Evolutionary conservation across 2,113 vertebrate species (phyloP).

Genomic region (Glaucomys volans): DNA sequence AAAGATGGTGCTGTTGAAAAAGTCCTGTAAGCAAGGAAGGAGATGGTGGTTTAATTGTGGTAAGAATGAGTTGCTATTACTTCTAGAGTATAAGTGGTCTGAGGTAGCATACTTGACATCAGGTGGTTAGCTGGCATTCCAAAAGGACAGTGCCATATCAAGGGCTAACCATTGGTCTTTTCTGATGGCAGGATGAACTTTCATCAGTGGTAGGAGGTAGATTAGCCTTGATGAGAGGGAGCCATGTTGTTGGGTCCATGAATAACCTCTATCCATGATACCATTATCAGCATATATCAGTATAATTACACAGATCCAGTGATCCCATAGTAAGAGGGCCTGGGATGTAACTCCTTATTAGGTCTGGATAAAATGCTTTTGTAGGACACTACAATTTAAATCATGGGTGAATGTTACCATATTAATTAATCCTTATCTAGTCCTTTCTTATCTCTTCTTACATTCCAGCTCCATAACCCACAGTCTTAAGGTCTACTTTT

Average conservation of each 20-base stretch:
- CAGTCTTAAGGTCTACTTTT: not conserved
- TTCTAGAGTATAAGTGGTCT: not conserved
- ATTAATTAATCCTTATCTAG: not conserved
- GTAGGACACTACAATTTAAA: not conserved
- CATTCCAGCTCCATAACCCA: not conserved
- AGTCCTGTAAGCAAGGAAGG: not conserved
- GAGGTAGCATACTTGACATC: not conserved
- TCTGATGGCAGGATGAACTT: not conserved
- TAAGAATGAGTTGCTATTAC: not conserved
- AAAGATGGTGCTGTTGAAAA: not conserved
- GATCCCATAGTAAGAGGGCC: not conserved
- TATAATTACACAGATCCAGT: not conserved
- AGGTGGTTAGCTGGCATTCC: not conserved
- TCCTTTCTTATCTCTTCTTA: not conserved
- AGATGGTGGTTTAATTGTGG: not conserved
- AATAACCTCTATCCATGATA: not conserved
- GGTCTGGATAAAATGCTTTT: not conserved
- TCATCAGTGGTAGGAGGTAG: not conserved
- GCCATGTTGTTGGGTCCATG: not conserved
- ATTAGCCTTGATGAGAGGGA: not conserved
- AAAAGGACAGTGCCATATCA: not conserved
- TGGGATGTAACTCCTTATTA: not conserved
- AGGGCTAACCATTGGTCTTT: not conserved
- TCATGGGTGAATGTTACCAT: not conserved
- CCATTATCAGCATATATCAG: not conserved